Evolutionary conservation across 1,140 invertebrate genomes (phyloP), one percentile per base, ranked within the genome.

Genomic region (Thalassaphorura encarpata): DNA sequence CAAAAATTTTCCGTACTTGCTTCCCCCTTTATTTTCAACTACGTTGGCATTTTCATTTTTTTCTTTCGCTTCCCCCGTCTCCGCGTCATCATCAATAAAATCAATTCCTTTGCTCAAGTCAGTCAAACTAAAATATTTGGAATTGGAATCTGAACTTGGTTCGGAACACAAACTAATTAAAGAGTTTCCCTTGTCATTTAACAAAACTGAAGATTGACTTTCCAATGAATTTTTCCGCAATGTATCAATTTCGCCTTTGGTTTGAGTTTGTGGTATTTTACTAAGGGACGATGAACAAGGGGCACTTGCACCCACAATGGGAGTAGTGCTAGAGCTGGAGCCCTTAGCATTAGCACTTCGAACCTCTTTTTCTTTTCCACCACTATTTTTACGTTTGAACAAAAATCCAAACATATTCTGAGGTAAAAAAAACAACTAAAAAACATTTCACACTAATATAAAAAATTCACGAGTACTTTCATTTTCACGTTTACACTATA

Each of bases 401-500:
- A 62, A 39, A 33, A 63, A 63, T 27, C 61, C 61, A 51, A 63
- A 63, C 61, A 61, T 61, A 24, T 19, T 61, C 26, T 27, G 3
- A 33, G 24, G 16, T 39, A 21, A 33, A 11, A n/a, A 4, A 16
- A 33, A 18, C 4, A 8, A 29, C 16, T 39, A 11, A 52, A 39
- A 52, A 29, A n/a, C n/a, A n/a, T n/a, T n/a, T n/a, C n/a, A n/a
- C n/a, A n/a, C n/a, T n/a, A n/a, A n/a, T n/a, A n/a, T n/a, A n/a
- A n/a, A n/a, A n/a, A n/a, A n/a, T n/a, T n/a, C n/a, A n/a, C n/a
- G n/a, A n/a, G n/a, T n/a, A n/a, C n/a, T n/a, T n/a, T n/a, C n/a
- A n/a, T 48, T 50, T 36, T 6, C 4, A 50, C 5, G 23, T 5
- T 36, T 6, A 36, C 33, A 36, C 21, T 50, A n/a, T 24, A 50